Evolutionary conservation across 2,113 vertebrate genomes (phyloP).

Genomic region (Greenwoodochromis staneri): DNA sequence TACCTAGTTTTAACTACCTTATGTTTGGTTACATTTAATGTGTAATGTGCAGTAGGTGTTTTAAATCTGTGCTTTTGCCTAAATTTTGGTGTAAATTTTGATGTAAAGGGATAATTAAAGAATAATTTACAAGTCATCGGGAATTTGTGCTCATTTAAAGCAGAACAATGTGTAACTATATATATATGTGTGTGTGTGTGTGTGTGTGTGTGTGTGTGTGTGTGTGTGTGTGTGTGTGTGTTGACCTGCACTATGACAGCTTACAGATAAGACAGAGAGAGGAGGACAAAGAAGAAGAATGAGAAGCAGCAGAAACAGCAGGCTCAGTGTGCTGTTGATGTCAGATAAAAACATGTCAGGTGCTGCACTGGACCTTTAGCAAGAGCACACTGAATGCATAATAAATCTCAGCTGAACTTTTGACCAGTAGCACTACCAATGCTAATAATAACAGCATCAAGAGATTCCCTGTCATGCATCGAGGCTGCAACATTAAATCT

Average conservation of each 20-base stretch:
- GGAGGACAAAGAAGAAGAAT: background rate
- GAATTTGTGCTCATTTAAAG: background rate
- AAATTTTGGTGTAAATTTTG: background rate
- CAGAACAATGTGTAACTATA: background rate
- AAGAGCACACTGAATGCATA: background rate
- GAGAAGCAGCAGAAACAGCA: background rate
- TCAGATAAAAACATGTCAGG: constrained; percentile 1
- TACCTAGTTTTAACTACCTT: background rate
- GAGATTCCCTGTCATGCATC: background rate
- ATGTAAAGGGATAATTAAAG: background rate
- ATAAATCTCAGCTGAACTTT: background rate
- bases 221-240: background rate
- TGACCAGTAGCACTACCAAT: background rate
- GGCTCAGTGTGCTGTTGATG: background rate
- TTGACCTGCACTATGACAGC: background rate
- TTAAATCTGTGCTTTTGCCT: constrained; percentile 13
- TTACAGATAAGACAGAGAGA: background rate
- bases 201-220: background rate
- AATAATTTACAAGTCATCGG: background rate
- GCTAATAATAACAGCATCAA: background rate
- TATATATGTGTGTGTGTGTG: accelerated
- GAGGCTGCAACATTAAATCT: background rate
- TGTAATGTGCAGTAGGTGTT: constrained; percentile 12
- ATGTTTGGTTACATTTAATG: background rate
- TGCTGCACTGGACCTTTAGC: background rate